Base-by-base conservation (phyloP, 2,797 vertebrate genomes). In the Scolopax bukidnonensis region DNA sequence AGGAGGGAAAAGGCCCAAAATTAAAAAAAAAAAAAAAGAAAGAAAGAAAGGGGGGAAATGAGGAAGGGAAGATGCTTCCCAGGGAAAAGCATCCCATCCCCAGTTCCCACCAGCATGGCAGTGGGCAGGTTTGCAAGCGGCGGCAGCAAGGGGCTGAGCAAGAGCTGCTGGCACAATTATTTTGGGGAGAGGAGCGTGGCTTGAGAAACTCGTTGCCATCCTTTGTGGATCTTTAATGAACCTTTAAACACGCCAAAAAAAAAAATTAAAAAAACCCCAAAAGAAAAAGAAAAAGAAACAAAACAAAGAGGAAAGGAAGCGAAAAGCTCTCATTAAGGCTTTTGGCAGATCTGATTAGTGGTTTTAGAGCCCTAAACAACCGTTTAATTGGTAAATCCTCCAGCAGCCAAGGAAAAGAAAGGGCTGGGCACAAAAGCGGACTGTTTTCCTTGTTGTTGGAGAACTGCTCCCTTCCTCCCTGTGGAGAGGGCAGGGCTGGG, bases 311-410 rank as follows among this genome's bases (percentile, higher is more conserved):
- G 93, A 96, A 95, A 68, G 76, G 96, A 32, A 78, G 86, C 94
- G 93, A 90, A 97, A 97, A 96, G 92, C 89, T 80, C 94, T 96
- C 93, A 93, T 96, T 93, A 96, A 97, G 59, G 87, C 45, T 96
- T 96, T 89, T 97, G 97, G 97, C 97, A 97, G 96, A 90, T 97
- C 81, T 96, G 96, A 97, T 97, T 92, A 94, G 95, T 50, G 90
- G 90, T 73, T 97, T 95, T 86, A 85, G 79, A 97, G 88, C 76
- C 85, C 90, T 87, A 93, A 97, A 95, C 84, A 95, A 93, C 88
- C 43, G 2, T 87, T 97, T 96, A 96, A 96, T 92, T 92, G 89
- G 96, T 78, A 93, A 97, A 85, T 86, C 91, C 94, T 93, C 65
- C 6, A 2, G 87, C 95, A 95, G 97, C 93, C 87, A 82, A 86